These are phyloP conservation scores for Brachionus sp. DNA, from an alignment of 1,140 invertebrate genomes.

Conservation along the genomic window DNA sequence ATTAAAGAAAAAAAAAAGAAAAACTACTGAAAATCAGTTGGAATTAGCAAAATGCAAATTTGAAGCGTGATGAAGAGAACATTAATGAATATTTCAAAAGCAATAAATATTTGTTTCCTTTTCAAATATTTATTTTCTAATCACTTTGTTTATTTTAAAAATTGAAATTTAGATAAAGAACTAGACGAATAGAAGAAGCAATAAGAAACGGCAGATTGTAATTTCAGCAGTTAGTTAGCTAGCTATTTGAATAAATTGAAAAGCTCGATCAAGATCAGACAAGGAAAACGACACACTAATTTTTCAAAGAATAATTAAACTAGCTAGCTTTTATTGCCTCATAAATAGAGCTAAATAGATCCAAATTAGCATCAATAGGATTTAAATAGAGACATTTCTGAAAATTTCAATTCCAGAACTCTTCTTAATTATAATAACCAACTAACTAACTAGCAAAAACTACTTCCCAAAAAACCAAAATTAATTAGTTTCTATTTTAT, in stretches of 20 bases:
- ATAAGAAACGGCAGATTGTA: not conserved
- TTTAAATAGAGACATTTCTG: not conserved
- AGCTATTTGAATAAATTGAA: slow-evolving; percentile 24
- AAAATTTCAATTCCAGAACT: not conserved
- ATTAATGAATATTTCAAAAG: slow-evolving; percentile 43
- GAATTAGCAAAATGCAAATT: slow-evolving; percentile 43
- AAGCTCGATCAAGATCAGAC: not conserved
- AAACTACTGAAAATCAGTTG: slow-evolving; percentile 10
- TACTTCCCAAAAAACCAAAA: not conserved
- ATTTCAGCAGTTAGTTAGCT: not conserved
- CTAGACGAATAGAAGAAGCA: not conserved
- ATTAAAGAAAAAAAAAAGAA: not conserved
- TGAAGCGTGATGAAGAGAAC: slow-evolving; percentile 32
- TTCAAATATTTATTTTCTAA: slow-evolving; percentile 36
- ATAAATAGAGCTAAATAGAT: not conserved
- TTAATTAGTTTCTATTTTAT: slow-evolving; percentile 26
- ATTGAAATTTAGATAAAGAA: slow-evolving; percentile 38
- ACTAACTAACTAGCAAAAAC: not conserved
- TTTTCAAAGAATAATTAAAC: slow-evolving; percentile 2
- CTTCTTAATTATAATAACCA: not conserved
- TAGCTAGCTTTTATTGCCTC: not conserved
- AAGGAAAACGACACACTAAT: not conserved
- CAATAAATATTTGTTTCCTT: slow-evolving; percentile 39
- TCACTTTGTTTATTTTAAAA: slow-evolving; percentile 31
- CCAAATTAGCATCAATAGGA: not conserved